Evolutionary conservation across 2,888 invertebrate genomes (phyloP).

Genomic region (Trypoxylon attenuatum): DNA sequence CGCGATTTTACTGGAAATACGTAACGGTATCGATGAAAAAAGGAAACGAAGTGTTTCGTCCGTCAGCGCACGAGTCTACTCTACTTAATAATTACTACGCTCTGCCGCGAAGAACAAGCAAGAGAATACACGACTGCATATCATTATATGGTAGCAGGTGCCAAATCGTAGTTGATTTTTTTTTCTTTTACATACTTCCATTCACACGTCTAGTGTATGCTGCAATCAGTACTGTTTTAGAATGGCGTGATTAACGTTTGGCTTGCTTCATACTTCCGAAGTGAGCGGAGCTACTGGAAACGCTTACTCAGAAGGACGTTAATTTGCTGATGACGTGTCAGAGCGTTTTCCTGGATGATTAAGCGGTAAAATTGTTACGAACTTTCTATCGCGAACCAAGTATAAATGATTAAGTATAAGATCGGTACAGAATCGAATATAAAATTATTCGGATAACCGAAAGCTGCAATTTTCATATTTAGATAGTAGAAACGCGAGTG

Average conservation of each 20-base stretch:
- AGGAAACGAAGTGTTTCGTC: constrained; percentile 27
- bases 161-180: background rate
- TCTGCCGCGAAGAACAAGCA: constrained; percentile 5
- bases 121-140: background rate
- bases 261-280: too few species aligned
- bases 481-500: too few species aligned
- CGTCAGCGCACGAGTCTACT: constrained; percentile 45
- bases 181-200: background rate
- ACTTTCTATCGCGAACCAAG: too few species aligned
- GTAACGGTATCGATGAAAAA: background rate
- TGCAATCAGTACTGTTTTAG: background rate
- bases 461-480: too few species aligned
- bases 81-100: constrained; percentile 35
- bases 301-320: too few species aligned
- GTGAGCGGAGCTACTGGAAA: too few species aligned
- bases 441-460: background rate
- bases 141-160: background rate
- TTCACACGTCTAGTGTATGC: too few species aligned
- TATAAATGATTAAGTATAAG: too few species aligned
- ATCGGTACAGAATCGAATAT: background rate
- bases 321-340: background rate
- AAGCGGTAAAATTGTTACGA: too few species aligned
- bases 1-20: background rate
- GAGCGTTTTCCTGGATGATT: background rate
- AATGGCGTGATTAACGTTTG: too few species aligned